Evolutionary conservation across 1,140 invertebrate genomes (phyloP).

Genomic region (Drosophila triauraria): DNA sequence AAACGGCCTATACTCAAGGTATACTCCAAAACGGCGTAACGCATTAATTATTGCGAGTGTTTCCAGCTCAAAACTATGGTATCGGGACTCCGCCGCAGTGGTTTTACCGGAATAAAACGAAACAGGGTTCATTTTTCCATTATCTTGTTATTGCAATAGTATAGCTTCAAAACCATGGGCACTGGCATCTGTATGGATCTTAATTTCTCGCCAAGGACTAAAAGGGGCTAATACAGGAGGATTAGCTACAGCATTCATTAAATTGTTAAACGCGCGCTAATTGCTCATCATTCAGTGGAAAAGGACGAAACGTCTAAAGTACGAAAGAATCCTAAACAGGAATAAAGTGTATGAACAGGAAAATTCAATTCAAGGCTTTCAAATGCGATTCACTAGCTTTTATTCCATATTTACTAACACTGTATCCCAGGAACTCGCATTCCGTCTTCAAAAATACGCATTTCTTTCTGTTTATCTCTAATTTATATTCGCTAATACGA

Average conservation of each 20-base stretch:
- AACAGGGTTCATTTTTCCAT: neutral
- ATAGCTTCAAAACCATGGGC: neutral
- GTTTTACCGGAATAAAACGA: neutral
- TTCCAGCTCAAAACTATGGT: neutral
- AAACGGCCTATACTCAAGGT: too few species aligned
- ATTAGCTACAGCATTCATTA: neutral
- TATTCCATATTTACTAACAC: too few species aligned
- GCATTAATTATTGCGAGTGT: neutral
- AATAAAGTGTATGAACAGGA: neutral
- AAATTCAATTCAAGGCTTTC: neutral
- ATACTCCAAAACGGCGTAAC: too few species aligned
- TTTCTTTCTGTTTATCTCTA: too few species aligned
- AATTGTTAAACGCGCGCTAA: neutral
- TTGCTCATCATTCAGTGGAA: constrained; percentile 6
- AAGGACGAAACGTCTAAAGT: neutral
- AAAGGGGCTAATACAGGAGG: neutral
- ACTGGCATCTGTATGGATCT: neutral
- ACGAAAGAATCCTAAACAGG: neutral
- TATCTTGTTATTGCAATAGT: neutral
- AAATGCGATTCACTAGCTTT: neutral
- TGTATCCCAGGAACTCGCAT: too few species aligned
- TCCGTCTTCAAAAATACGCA: too few species aligned
- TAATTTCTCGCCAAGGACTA: neutral
- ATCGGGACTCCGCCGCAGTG: neutral
- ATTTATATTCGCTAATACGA: too few species aligned